Conservation (phyloP, 2,113 vertebrate species). For the Alethe castanea region DNA sequence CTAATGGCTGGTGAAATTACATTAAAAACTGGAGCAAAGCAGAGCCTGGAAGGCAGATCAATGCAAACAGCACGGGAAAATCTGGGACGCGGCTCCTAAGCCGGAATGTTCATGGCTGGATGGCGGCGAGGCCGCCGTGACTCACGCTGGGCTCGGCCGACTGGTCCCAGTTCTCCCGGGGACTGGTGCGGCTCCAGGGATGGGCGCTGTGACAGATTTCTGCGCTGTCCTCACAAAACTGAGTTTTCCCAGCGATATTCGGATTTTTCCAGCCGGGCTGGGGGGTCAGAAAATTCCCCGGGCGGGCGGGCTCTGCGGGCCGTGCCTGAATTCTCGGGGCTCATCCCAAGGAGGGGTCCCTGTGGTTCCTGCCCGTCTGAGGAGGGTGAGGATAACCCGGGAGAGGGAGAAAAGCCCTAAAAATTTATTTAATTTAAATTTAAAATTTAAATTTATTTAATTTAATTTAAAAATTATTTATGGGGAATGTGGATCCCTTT, state of each 20-base stretch:
- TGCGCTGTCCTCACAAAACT: rapidly evolving
- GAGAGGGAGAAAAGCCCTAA: background rate
- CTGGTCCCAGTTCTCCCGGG: background rate
- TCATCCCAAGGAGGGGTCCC: background rate
- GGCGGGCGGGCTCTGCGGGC: background rate
- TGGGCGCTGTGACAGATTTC: background rate
- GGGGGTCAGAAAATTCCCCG: rapidly evolving
- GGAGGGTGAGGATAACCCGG: background rate
- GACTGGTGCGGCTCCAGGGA: background rate
- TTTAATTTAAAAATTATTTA: too few relatives aligned
- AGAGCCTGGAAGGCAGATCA: background rate
- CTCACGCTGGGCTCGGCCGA: rapidly evolving
- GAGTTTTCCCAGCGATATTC: rapidly evolving
- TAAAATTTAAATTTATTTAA: too few relatives aligned
- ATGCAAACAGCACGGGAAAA: constrained; percentile 32
- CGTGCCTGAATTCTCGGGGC: rapidly evolving
- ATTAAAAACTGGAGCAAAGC: constrained; percentile 31
- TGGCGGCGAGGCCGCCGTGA: background rate
- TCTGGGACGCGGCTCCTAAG: constrained; percentile 17
- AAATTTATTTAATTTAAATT: too few relatives aligned
- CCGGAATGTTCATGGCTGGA: background rate
- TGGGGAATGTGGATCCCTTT: too few relatives aligned
- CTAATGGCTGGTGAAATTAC: background rate
- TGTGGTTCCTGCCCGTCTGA: background rate
- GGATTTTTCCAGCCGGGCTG: rapidly evolving